These are phyloP conservation scores for Artemia franciscana DNA, from an alignment of 1,140 invertebrate species.

Conservation along the genomic window DNA sequence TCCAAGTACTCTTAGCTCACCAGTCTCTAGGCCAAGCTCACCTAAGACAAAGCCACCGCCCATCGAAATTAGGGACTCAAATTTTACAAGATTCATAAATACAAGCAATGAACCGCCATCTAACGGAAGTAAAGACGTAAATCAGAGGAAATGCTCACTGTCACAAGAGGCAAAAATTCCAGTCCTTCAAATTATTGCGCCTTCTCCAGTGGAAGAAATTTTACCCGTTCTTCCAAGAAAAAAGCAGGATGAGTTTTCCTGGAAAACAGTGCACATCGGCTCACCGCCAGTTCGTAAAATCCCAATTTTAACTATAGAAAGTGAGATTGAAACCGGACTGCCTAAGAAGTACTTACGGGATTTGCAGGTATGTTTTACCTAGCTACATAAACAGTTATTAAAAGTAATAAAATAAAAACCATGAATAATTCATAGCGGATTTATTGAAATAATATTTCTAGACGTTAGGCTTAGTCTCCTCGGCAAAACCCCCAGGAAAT, in stretches of 20 bases:
- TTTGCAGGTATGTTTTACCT: slow-evolving; percentile 1
- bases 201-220: not conserved
- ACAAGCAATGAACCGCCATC: slow-evolving; percentile 6
- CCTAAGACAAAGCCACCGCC: slow-evolving; percentile 15
- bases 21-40: slow-evolving; percentile 10
- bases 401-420: too few species aligned
- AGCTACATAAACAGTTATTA: too few species aligned
- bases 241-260: not conserved
- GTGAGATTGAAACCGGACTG: not conserved
- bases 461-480: too few species aligned
- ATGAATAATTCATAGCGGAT: too few species aligned
- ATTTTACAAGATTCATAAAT: slow-evolving; percentile 10
- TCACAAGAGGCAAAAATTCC: not conserved
- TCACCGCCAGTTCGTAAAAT: slow-evolving; percentile 6
- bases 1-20: not conserved
- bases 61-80: slow-evolving; percentile 13
- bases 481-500: too few species aligned
- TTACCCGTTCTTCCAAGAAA: not conserved
- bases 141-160: not conserved
- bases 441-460: too few species aligned
- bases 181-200: not conserved
- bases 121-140: not conserved
- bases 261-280: slow-evolving; percentile 6
- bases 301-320: not conserved
- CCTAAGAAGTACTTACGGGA: not conserved